These are phyloP conservation scores for Cossypha caffra DNA, from an alignment of 2,797 vertebrate genomes.

Conservation along the genomic window DNA sequence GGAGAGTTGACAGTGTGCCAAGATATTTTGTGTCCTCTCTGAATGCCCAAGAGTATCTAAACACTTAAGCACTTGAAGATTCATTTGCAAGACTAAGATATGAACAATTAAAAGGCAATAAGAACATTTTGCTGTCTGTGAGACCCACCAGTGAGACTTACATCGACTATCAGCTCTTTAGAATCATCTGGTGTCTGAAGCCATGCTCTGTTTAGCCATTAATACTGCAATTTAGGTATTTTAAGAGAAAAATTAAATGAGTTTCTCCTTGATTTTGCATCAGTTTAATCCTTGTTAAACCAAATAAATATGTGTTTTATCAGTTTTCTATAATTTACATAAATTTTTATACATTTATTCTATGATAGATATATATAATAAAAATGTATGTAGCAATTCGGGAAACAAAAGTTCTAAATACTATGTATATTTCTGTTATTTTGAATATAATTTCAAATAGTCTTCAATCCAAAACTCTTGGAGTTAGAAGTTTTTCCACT, in stretches of 20 bases:
- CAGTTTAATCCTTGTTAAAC: neutral
- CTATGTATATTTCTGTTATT: neutral
- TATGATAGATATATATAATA: neutral
- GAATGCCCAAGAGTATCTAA: neutral
- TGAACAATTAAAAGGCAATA: neutral
- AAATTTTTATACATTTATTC: neutral
- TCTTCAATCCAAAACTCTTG: neutral
- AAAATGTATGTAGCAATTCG: neutral
- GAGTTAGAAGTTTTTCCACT: neutral
- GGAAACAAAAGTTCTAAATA: neutral
- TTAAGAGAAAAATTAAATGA: neutral
- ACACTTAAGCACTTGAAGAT: neutral
- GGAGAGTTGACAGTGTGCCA: neutral
- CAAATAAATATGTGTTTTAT: neutral
- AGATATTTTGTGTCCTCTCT: neutral
- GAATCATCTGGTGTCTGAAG: neutral
- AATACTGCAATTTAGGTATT: neutral
- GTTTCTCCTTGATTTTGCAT: neutral
- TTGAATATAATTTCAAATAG: neutral
- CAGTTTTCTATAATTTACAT: neutral
- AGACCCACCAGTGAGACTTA: neutral
- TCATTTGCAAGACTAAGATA: neutral
- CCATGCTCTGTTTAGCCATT: neutral
- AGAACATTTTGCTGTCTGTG: neutral
- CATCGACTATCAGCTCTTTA: neutral